A percentile compares a stretch with the other conserved stretches of the same genome.
Evolutionary conservation across 2,797 vertebrate species (phyloP).

Genomic region (Neopelma chrysocephalum): DNA sequence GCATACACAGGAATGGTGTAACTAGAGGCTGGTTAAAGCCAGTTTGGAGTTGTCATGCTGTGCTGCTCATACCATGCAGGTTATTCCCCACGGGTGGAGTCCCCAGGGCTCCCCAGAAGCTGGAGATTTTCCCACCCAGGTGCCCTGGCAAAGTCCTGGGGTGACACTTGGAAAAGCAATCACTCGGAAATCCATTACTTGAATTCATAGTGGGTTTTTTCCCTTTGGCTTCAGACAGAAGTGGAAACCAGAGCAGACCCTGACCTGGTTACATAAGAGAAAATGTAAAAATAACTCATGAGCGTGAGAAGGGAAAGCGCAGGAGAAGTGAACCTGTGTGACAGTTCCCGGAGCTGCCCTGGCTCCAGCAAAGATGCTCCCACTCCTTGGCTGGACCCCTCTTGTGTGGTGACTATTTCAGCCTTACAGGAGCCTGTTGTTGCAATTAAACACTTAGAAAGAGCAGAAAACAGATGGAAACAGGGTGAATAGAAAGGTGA

Average conservation of each 20-base stretch:
- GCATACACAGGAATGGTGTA: rapidly evolving
- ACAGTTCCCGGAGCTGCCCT: neutral
- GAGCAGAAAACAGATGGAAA: neutral
- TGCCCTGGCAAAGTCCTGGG: neutral
- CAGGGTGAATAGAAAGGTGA: neutral
- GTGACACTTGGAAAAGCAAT: neutral
- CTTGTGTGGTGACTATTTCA: neutral
- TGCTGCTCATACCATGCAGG: neutral
- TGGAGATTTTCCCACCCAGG: neutral
- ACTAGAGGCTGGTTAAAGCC: neutral
- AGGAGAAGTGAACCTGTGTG: neutral
- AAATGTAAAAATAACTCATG: slow-evolving; percentile 32
- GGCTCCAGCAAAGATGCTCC: neutral
- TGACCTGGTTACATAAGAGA: slow-evolving; percentile 36
- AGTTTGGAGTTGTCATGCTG: neutral
- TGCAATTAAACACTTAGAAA: neutral
- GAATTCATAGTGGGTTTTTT: neutral
- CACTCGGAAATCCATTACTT: neutral
- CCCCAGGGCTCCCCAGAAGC: neutral
- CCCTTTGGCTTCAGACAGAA: slow-evolving; percentile 6
- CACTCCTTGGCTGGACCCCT: neutral
- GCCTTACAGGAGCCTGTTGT: neutral
- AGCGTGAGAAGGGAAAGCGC: neutral
- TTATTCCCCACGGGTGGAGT: neutral
- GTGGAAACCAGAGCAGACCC: slow-evolving; percentile 32